Percentiles rank a stretch among this genome's conserved stretches.
Conservation (phyloP, 2,797 vertebrate species). For the Phataginus tricuspis region DNA sequence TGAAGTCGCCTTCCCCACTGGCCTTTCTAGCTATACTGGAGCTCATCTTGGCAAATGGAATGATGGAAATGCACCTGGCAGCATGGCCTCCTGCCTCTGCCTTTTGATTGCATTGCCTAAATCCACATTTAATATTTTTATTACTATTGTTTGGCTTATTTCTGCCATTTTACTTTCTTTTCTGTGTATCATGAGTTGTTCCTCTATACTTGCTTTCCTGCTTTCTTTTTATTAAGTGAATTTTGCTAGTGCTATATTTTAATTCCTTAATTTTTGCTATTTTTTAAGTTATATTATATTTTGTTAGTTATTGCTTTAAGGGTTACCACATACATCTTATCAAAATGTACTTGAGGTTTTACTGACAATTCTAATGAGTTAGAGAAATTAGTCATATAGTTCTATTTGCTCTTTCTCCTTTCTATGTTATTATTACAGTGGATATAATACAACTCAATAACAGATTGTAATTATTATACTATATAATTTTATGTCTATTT, state of each 20-base stretch:
- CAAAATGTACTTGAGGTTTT: neutral
- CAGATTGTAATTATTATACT: neutral
- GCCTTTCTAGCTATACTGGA: neutral
- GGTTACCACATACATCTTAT: neutral
- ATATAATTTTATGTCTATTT: neutral
- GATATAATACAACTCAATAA: neutral
- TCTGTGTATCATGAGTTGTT: neutral
- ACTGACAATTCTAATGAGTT: neutral
- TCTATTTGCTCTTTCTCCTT: neutral
- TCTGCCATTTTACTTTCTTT: neutral
- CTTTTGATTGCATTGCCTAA: neutral
- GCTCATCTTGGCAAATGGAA: neutral
- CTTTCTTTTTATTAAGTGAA: neutral
- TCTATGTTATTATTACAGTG: neutral
- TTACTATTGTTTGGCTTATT: neutral
- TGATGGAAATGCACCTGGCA: neutral
- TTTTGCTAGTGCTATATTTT: neutral
- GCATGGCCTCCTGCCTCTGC: neutral
- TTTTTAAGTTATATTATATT: neutral
- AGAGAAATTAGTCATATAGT: neutral
- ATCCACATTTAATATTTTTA: neutral
- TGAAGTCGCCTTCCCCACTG: neutral
- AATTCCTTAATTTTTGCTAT: neutral
- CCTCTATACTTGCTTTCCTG: neutral
- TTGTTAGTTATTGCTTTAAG: neutral